Conservation (phyloP, 2,113 vertebrate species). For the Gavialis gangeticus region DNA sequence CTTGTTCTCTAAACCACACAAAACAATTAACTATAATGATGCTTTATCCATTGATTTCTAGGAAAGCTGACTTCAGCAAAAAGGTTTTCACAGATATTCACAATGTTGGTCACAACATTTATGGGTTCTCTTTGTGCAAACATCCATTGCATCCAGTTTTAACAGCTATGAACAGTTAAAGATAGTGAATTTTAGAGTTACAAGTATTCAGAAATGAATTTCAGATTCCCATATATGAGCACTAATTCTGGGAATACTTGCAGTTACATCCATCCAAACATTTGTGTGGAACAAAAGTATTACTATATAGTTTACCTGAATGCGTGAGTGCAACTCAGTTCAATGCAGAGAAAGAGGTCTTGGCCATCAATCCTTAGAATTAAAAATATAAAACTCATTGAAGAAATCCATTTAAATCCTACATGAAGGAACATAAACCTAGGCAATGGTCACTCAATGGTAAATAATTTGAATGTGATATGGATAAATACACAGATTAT, state of each 20-base stretch:
- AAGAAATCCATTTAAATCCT: neutral
- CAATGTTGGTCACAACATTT: neutral
- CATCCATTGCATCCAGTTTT: neutral
- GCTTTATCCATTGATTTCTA: too few species aligned
- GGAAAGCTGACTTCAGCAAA: too few species aligned
- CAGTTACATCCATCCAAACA: neutral
- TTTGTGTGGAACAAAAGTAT: neutral
- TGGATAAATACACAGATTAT: too few species aligned
- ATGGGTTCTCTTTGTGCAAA: neutral
- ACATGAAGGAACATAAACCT: neutral
- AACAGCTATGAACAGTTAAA: neutral
- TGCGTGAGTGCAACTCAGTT: neutral
- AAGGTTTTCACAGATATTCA: too few species aligned
- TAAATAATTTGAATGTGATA: too few species aligned
- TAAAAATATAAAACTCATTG: neutral
- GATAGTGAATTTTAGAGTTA: neutral
- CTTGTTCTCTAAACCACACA: too few species aligned
- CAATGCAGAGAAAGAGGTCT: neutral
- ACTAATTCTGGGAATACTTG: neutral
- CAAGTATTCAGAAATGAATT: neutral
- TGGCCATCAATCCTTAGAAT: neutral
- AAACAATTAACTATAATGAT: too few species aligned
- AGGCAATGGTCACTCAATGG: too few species aligned
- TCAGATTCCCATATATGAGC: neutral
- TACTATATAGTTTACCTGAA: neutral